phyloP scores from a whole-genome alignment of 1,140 invertebrate genomes.

The Gryon sp. region DNA sequence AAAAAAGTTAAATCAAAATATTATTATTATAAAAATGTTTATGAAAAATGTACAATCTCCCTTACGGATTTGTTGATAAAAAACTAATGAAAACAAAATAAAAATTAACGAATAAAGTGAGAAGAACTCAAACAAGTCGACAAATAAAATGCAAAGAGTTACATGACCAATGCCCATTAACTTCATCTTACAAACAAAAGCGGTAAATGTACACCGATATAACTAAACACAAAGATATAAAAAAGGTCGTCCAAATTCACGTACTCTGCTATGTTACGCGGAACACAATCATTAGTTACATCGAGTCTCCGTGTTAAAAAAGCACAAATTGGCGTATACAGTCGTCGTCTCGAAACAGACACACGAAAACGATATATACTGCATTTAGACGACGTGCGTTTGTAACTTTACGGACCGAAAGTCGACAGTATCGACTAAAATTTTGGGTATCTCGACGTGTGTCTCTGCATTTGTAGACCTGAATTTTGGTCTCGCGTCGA shows the following conservation, averaged over 20 bases:
- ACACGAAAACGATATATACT: slow-evolving; percentile 9
- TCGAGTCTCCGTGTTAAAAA: slow-evolving; percentile 37
- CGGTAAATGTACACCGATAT: slow-evolving; percentile 28
- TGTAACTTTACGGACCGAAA: slow-evolving; percentile 1
- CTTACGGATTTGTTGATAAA: too few relatives aligned
- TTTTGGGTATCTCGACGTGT: slow-evolving; percentile 26
- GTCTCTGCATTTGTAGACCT: slow-evolving; percentile 33
- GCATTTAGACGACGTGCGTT: slow-evolving; percentile 6
- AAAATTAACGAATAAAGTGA: background rate
- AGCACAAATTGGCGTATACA: slow-evolving; percentile 38
- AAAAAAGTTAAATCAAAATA: too few relatives aligned
- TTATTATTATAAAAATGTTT: too few relatives aligned
- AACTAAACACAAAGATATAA: slow-evolving; percentile 36
- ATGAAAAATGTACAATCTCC: too few relatives aligned
- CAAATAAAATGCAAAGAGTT: slow-evolving; percentile 16
- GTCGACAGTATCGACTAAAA: background rate
- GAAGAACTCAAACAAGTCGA: background rate
- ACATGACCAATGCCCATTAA: slow-evolving; percentile 28
- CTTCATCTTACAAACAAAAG: slow-evolving; percentile 43
- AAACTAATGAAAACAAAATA: background rate
- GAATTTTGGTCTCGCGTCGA: slow-evolving; percentile 5
- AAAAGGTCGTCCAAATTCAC: slow-evolving; percentile 31
- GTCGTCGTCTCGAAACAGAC: slow-evolving; percentile 16
- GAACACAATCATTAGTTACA: slow-evolving; percentile 55
- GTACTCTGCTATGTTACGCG: slow-evolving; percentile 36